Evolutionary conservation across 2,113 vertebrate genomes (phyloP), one percentile per base, ranked within the genome.

Genomic region (Nycticebus coucang): DNA sequence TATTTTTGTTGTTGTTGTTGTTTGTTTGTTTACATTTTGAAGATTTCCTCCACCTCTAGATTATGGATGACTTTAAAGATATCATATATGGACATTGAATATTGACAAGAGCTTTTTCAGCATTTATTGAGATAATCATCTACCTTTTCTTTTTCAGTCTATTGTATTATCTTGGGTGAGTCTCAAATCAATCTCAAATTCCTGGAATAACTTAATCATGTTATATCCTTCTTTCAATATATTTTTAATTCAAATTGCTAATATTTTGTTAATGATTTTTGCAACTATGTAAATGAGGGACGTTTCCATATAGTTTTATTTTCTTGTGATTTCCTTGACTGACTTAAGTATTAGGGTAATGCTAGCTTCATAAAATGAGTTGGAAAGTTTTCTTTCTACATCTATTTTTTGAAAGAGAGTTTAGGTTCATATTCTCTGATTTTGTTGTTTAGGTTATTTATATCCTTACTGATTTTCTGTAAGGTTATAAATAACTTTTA

Each of bases 261-360:
- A 41, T 91, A 95, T 84, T 96, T 75, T 10, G 9, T 69, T 83
- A 83, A 57, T 69, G 1, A 60, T 79, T 93, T 95, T 90, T 88
- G 37, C 62, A 84, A 18, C 45, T 24, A n/a, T 15, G 5, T 26
- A 50, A 17, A n/a, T 35, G 35, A 75, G 28, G 30, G 17, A 72
- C 28, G 57, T 60, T 72, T 7, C 37, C 53, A 50, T 91, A 1
- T 79, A 60, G 37, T 87, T 77, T 78, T 64, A n/a, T 71, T 66
- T 83, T 62, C 33, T 94, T 72, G 14, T 75, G 55, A 84, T 88
- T 87, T 79, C 50, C 80, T 89, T 95, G 28, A 68, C 24, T 60
- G 21, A 21, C 68, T 82, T 91, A 92, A 74, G 5, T 50, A 33
- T 74, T 72, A 41, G 17, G n/a, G 13, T 87, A 78, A 81, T 59